Conservation (phyloP, 2,888 invertebrate species). For the Ectemnius cavifrons region DNA sequence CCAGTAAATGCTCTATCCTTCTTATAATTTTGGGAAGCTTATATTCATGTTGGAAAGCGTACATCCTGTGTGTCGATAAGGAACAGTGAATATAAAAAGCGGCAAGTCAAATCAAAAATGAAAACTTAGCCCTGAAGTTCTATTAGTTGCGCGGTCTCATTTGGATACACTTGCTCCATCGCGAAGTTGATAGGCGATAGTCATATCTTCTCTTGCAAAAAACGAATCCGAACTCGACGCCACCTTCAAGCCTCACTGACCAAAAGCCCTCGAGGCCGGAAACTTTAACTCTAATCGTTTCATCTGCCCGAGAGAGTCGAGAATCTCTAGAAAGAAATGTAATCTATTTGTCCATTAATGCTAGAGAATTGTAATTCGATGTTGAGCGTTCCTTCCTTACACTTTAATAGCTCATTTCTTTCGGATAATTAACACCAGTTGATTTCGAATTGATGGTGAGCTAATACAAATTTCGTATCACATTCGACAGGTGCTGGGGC, state of each 20-base stretch:
- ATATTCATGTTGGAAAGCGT: slow-evolving; percentile 9
- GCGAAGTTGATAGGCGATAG: slow-evolving; percentile 70
- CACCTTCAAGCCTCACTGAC: slow-evolving; percentile 45
- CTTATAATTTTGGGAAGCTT: background rate
- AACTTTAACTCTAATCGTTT: slow-evolving; percentile 66
- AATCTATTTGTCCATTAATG: slow-evolving; percentile 66
- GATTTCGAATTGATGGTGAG: background rate
- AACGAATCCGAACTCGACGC: slow-evolving; percentile 35
- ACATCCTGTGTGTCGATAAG: slow-evolving; percentile 31
- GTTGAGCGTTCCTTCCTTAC: slow-evolving; percentile 21
- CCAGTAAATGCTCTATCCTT: background rate
- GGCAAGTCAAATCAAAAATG: slow-evolving; percentile 70
- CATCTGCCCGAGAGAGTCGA: slow-evolving; percentile 16
- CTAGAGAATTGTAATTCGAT: slow-evolving; percentile 38
- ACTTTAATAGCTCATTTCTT: slow-evolving; percentile 26
- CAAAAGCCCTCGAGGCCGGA: slow-evolving; percentile 59
- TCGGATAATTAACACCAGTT: background rate
- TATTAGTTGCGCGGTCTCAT: slow-evolving; percentile 77
- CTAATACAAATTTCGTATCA: background rate
- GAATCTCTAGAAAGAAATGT: slow-evolving; percentile 50
- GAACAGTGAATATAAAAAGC: slow-evolving; percentile 4
- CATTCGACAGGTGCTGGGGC: too few relatives aligned
- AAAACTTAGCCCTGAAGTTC: slow-evolving; percentile 75
- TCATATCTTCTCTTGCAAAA: slow-evolving; percentile 61
- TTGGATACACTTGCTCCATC: slow-evolving; percentile 72